Conservation (phyloP, 2,113 vertebrate species). For the Ciconia boyciana region DNA sequence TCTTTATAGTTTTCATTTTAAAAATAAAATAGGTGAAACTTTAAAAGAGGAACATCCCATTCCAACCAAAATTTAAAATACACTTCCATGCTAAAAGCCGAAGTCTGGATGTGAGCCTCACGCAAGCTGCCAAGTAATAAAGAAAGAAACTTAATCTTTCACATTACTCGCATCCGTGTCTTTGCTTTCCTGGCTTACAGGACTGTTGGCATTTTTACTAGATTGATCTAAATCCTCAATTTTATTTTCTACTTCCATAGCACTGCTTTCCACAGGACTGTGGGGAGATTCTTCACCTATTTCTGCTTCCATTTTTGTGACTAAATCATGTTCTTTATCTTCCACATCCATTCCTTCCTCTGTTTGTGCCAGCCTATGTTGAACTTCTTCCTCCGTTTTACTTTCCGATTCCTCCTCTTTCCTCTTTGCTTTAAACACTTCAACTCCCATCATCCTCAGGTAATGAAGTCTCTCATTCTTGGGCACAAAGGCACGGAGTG, state of each 20-base stretch:
- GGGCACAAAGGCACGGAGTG: slow-evolving; percentile 93
- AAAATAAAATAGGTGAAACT: neutral
- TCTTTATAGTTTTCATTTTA: neutral
- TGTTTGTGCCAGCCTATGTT: neutral
- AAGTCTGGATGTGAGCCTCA: neutral
- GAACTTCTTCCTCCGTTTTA: neutral
- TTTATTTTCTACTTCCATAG: slow-evolving; percentile 39
- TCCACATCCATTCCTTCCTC: slow-evolving; percentile 23
- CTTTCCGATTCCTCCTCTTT: slow-evolving; percentile 34
- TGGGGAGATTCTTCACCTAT: neutral
- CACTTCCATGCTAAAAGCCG: neutral
- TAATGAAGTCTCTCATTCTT: slow-evolving; percentile 95
- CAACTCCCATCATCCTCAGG: slow-evolving; percentile 94
- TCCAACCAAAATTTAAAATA: neutral
- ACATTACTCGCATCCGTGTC: neutral
- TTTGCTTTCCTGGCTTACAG: neutral
- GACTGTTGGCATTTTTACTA: neutral
- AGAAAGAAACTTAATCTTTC: slow-evolving; percentile 34
- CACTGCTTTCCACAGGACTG: slow-evolving; percentile 14
- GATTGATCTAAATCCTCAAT: neutral
- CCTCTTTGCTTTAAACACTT: slow-evolving; percentile 82
- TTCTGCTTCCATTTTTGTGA: slow-evolving; percentile 36
- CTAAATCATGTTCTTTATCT: neutral
- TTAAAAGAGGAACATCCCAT: neutral
- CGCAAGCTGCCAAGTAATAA: neutral